A percentile compares a stretch with the other conserved stretches of the same genome.
Evolutionary conservation across 2,113 vertebrate species (phyloP).

Genomic region (Ginglymostoma cirratum): DNA sequence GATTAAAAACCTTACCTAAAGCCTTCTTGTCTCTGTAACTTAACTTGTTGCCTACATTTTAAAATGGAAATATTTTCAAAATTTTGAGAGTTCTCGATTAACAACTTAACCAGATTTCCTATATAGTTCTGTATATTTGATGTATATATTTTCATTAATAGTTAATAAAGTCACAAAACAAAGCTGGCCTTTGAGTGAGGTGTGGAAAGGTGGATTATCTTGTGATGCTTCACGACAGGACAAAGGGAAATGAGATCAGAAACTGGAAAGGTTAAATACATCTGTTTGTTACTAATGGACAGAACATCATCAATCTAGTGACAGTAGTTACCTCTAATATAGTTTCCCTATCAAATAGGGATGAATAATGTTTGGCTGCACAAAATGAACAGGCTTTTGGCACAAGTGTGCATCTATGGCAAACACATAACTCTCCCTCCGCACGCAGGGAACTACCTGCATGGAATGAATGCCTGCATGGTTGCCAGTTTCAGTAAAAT

Average conservation of each 20-base stretch:
- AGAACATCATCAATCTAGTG: background rate
- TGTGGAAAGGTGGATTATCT: background rate
- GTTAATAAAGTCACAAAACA: background rate
- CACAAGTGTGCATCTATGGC: background rate
- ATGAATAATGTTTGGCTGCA: background rate
- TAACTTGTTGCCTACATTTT: background rate
- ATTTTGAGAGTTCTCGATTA: background rate
- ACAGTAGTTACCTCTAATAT: background rate
- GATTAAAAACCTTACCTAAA: background rate
- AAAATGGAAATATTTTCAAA: background rate
- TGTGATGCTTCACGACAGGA: background rate
- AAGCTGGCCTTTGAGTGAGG: background rate
- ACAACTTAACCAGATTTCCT: background rate
- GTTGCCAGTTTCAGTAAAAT: background rate
- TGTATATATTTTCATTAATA: background rate
- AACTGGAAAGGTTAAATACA: background rate
- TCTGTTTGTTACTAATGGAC: background rate
- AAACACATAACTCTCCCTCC: background rate
- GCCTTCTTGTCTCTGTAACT: background rate
- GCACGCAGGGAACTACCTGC: background rate
- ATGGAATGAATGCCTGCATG: background rate
- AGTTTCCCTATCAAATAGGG: background rate
- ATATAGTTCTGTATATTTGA: background rate
- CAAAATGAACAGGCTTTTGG: background rate
- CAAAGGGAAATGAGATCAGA: background rate